Evolutionary conservation across 2,113 vertebrate genomes (phyloP).

Genomic region (Sisor rabdophorus): DNA sequence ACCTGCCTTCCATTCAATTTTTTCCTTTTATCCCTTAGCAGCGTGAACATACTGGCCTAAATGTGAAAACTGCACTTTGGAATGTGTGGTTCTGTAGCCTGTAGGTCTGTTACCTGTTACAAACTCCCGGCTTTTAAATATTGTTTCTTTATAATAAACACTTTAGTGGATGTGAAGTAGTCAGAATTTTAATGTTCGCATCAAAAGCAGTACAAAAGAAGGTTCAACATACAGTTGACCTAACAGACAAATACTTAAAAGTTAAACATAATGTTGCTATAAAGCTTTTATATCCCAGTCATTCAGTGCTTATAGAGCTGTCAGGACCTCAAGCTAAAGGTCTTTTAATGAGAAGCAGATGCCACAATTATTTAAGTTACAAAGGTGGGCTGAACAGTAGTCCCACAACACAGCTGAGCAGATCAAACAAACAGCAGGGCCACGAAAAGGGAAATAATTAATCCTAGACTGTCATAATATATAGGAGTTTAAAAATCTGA

Average conservation of each 20-base stretch:
- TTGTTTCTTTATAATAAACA: neutral
- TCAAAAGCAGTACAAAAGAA: neutral
- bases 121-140: slow-evolving; percentile 1
- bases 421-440: slow-evolving; percentile 37
- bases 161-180: neutral
- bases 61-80: slow-evolving; percentile 11
- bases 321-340: slow-evolving; percentile 34
- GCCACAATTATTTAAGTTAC: slow-evolving; percentile 34
- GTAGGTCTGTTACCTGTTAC: slow-evolving; percentile 24
- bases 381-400: slow-evolving; percentile 41
- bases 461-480: slow-evolving; percentile 35
- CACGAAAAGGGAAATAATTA: slow-evolving; percentile 33
- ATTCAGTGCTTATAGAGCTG: slow-evolving; percentile 37
- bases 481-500: slow-evolving; percentile 14
- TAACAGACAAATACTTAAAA: neutral
- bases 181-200: neutral
- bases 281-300: slow-evolving; percentile 21
- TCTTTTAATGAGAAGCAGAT: slow-evolving; percentile 45
- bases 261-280: slow-evolving; percentile 2
- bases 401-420: slow-evolving; percentile 48
- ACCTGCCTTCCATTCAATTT: slow-evolving; percentile 46
- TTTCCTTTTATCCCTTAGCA: slow-evolving; percentile 44
- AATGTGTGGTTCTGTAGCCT: slow-evolving; percentile 11
- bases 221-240: slow-evolving; percentile 6
- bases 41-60: slow-evolving; percentile 29